Evolutionary conservation across 2,113 vertebrate species (phyloP), one percentile per base, ranked within the genome.

Genomic region (Gnathonemus echidnorhynchus): DNA sequence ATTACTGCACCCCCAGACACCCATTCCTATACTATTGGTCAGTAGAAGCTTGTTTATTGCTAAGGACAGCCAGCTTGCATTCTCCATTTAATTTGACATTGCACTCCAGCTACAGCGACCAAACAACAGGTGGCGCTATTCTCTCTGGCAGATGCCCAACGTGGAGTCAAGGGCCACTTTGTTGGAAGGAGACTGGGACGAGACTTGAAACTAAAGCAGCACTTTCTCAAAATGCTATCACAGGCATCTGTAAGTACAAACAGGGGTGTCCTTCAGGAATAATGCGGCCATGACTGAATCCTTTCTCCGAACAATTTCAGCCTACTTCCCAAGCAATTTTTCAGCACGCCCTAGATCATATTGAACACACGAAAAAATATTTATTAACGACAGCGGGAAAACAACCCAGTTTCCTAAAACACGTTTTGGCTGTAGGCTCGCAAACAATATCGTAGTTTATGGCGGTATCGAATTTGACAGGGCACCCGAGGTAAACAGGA

Each of bases 81-180:
- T 27, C 62, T 11, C 62, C 62, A 31, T 27, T 52, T 5, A 52
- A 42, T 88, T 88, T 42, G 27, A 58, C 86, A 49, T 88, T 88
- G 27, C 52, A 35, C 17, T 45, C n/a, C 19, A 21, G 42, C 10
- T 88, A 45, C 31, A 35, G 31, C 17, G 53, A n/a, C 17, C 35
- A 42, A 88, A 62, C 87, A 62, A 88, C 56, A 88, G 87, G 87
- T 62, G 87, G 56, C 87, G 56, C 56, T 66, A 58, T 88, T 88
- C 87, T 46, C 39, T 62, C 87, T 88, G 87, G 87, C 56, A 58
- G 53, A 42, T 17, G 21, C 52, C 56, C 87, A 62, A 24, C 10
- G 21, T 19, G 39, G 39, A 53, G 87, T 88, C 56, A 88, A 88
- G 56, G 87, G 87, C 17, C 56, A 66, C 56, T 53, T 87, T 88